Evolutionary conservation across 1,140 invertebrate species (phyloP).

Genomic region (Idris sp.): DNA sequence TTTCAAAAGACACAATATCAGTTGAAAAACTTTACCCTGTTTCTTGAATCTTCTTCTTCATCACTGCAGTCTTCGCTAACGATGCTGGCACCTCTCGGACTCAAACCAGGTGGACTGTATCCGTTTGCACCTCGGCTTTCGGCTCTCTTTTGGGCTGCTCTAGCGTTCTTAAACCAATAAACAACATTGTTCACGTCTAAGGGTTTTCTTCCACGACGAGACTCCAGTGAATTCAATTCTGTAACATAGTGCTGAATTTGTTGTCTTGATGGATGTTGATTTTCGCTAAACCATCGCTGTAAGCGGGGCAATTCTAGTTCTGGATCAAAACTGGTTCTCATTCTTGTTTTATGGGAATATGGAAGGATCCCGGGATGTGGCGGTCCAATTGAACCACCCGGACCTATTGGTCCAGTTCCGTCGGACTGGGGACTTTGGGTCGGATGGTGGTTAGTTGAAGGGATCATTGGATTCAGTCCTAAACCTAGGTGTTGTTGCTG

Average conservation of each 20-base stretch:
- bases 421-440: slow-evolving; percentile 73
- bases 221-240: slow-evolving; percentile 94
- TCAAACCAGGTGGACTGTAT: slow-evolving; percentile 75
- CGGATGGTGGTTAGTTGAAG: slow-evolving; percentile 74
- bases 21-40: slow-evolving; percentile 69
- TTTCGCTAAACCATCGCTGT: slow-evolving; percentile 96
- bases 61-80: slow-evolving; percentile 77
- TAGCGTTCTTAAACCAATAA: slow-evolving; percentile 99
- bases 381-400: slow-evolving; percentile 67
- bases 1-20: too few relatives aligned
- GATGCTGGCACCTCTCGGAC: slow-evolving; percentile 75
- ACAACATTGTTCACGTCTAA: slow-evolving; percentile 98
- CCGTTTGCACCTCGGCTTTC: slow-evolving; percentile 82
- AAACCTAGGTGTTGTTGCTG: slow-evolving; percentile 80
- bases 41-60: slow-evolving; percentile 75
- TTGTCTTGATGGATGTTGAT: slow-evolving; percentile 95
- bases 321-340: slow-evolving; percentile 96
- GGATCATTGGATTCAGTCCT: slow-evolving; percentile 77
- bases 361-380: slow-evolving; percentile 84
- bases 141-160: slow-evolving; percentile 94
- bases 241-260: slow-evolving; percentile 97
- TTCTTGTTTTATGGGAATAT: slow-evolving; percentile 92
- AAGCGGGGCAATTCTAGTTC: slow-evolving; percentile 96
- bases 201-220: slow-evolving; percentile 92
- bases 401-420: slow-evolving; percentile 65